Base-by-base conservation (phyloP, 2,113 vertebrate species). In the Otis tarda region DNA sequence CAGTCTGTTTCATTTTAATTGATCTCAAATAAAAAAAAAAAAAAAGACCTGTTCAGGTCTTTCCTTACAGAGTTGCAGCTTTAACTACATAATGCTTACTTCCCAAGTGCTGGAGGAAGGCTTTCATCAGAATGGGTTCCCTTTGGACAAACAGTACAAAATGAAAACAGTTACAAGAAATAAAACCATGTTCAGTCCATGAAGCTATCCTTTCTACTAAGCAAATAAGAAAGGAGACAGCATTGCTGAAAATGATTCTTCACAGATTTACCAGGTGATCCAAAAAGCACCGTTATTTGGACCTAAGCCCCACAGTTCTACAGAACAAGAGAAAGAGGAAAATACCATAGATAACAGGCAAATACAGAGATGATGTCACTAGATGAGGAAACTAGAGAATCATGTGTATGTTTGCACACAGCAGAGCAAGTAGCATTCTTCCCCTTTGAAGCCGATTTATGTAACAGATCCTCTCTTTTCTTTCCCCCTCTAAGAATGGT, bases 91-190 rank as follows among this genome's bases (percentile, higher is more conserved):
- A 64, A 89, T 3, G 0, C 28, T 70, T 90, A 55, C 41, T 79
- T 73, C 30, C 75, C 56, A 68, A 59, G 47, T 15, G 43, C 37
- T 77, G 41, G 33, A 74, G 39, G 63, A 93, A 81, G 30, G 23
- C 12, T 52, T 53, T 75, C 43, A n/a, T 90, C 59, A 70, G 43
- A 78, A 84, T 30, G 77, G 18, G 33, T 33, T 83, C 47, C 37
- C 61, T 79, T 82, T 52, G 47, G 45, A 93, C 23, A 77, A 91
- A 79, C 14, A 67, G 20, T 15, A 39, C 27, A 80, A 95, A 96
- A 88, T 75, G 64, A 91, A 97, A 96, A 71, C 28, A 76, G 65
- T 61, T 67, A 87, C 64, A 90, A 81, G 87, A 84, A 93, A 90
- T 59, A 81, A 93, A 88, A 33, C 37, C 16, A 33, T 69, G 76